A percentile compares a stretch with the other conserved stretches of the same genome.
These are phyloP conservation scores for Hyles euphorbiae DNA, from an alignment of 1,140 invertebrate genomes.

Conservation along the genomic window DNA sequence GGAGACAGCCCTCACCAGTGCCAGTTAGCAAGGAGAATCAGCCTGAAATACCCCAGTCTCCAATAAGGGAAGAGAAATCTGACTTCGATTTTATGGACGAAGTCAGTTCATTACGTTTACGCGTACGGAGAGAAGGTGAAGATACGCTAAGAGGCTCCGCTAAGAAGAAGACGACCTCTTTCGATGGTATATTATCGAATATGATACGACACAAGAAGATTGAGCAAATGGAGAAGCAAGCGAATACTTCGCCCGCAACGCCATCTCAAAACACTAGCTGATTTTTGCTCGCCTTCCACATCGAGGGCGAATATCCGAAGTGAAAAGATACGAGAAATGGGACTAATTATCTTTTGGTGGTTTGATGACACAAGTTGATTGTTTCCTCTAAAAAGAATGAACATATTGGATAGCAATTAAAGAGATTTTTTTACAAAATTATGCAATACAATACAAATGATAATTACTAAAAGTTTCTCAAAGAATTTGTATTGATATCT, in stretches of 20 bases:
- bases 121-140: constrained; percentile 78
- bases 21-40: constrained; percentile 61
- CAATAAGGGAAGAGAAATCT: constrained; percentile 78
- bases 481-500: too few relatives aligned
- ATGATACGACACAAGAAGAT: constrained; percentile 82
- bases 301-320: too few relatives aligned
- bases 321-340: too few relatives aligned
- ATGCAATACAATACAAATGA: too few relatives aligned
- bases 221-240: constrained; percentile 76
- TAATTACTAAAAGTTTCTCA: too few relatives aligned
- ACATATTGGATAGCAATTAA: too few relatives aligned
- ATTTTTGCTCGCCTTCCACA: too few relatives aligned
- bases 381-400: too few relatives aligned
- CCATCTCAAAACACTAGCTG: not conserved
- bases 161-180: constrained; percentile 85
- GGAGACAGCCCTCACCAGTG: constrained; percentile 75
- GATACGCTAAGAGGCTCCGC: constrained; percentile 82
- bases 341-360: too few relatives aligned
- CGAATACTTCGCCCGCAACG: constrained; percentile 11
- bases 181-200: constrained; percentile 84
- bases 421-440: too few relatives aligned
- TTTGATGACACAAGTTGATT: too few relatives aligned
- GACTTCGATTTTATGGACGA: constrained; percentile 88
- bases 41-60: constrained; percentile 53
- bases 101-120: constrained; percentile 79